These are phyloP conservation scores for Chionodraco myersi DNA, from an alignment of 2,113 vertebrate species.

Conservation along the genomic window DNA sequence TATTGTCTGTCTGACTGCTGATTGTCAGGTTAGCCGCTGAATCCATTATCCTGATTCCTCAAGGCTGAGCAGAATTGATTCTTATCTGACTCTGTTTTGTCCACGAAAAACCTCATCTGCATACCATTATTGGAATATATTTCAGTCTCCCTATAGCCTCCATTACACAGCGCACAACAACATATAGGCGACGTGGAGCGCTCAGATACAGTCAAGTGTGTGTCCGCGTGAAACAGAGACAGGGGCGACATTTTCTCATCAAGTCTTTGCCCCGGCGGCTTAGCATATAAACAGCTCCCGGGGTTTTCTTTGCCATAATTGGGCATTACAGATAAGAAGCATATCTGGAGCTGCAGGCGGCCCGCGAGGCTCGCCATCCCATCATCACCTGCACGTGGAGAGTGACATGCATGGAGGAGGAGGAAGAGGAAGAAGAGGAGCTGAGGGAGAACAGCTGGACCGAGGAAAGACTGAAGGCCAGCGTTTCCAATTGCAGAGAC, in stretches of 20 bases:
- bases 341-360: slow-evolving; percentile 73
- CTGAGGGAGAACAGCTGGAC: slow-evolving; percentile 42
- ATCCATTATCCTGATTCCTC: slow-evolving; percentile 74
- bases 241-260: slow-evolving; percentile 65
- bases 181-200: slow-evolving; percentile 46
- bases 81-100: slow-evolving; percentile 64
- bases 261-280: slow-evolving; percentile 46
- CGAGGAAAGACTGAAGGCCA: slow-evolving; percentile 12
- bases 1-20: slow-evolving; percentile 61
- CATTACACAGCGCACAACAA: slow-evolving; percentile 33
- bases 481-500: slow-evolving; percentile 8
- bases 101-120: slow-evolving; percentile 66
- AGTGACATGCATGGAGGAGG: slow-evolving; percentile 69
- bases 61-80: slow-evolving; percentile 73
- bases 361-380: slow-evolving; percentile 60
- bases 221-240: slow-evolving; percentile 44
- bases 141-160: slow-evolving; percentile 28
- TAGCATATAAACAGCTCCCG: slow-evolving; percentile 65
- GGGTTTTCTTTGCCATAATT: slow-evolving; percentile 67
- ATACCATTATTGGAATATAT: slow-evolving; percentile 71
- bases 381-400: slow-evolving; percentile 62
- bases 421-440: slow-evolving; percentile 25
- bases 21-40: slow-evolving; percentile 73
- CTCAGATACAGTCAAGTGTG: slow-evolving; percentile 38
- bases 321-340: slow-evolving; percentile 76